Base-by-base conservation (phyloP, 2,888 invertebrate genomes). In the Tachina fera region DNA sequence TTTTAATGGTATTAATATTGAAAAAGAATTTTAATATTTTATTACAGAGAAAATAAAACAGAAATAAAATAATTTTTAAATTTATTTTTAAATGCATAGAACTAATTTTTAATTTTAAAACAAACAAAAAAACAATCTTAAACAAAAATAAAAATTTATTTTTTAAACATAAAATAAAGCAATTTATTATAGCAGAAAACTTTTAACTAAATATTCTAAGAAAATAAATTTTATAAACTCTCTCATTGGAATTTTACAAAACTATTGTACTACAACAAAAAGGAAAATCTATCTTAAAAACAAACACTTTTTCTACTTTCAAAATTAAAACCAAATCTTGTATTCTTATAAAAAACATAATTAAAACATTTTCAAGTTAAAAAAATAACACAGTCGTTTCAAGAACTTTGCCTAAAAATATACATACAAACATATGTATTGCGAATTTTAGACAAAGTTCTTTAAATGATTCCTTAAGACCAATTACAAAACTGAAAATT, bases 1-100 rank as follows among this genome's bases (percentile, higher is more conserved):
- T 90, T 90, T 90, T 90, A 89, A 88, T 76, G 22, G 31, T 71
- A 61, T 53, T 68, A 78, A 58, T 56, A 68, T 58, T 58, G 61
- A 75, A 80, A 71, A 67, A 43, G 47, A 31, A 60, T 86, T 86
- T 86, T 86, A 86, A 86, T 86, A 80, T 86, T 86, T 86, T 83
- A 83, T 67, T 78, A 76, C 22, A n/a, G 31, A 31, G 60, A 39
- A n/a, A 75, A 3, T 22, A 22, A 80, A 13, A 70, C 31, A 74
- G 53, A 60, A 68, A 22, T 53, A 76, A 31, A 31, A 65, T 82
- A 76, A 71, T 76, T 83, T 83, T 83, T 78, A 77, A 70, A 78
- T 60, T 78, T 72, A 67, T 83, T 78, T 83, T 72, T 61, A 67
- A 78, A 75, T 49, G 72, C 19, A 75, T 19, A 49, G 13, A 47